A percentile compares a stretch with the other conserved stretches of the same genome.
Evolutionary conservation across 2,888 invertebrate species (phyloP).

Genomic region (Cremastinae sp.): DNA sequence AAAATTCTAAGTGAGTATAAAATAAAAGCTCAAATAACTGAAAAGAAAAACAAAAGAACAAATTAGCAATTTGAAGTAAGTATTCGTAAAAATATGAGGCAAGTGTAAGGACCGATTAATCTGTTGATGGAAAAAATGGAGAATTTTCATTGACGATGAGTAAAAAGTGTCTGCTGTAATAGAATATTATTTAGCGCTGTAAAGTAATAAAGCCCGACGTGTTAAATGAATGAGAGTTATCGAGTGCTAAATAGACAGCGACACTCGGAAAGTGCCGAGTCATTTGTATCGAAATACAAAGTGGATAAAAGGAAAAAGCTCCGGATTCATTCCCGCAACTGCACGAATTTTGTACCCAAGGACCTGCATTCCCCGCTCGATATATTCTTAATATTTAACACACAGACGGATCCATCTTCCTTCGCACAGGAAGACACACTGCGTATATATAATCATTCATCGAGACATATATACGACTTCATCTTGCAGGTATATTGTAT

Average conservation of each 20-base stretch:
- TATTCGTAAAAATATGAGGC: no score
- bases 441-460: constrained; percentile 36
- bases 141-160: no score
- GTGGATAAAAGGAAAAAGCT: not conserved
- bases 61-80: no score
- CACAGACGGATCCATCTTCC: constrained; percentile 17
- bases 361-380: not conserved
- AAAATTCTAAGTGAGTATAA: no score
- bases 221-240: not conserved
- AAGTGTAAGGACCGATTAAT: no score
- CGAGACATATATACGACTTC: constrained; percentile 32
- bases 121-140: no score
- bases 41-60: no score
- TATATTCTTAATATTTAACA: not conserved
- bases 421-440: constrained; percentile 21
- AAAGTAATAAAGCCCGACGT: not conserved
- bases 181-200: no score
- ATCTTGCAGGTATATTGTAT: not conserved
- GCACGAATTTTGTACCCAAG: constrained; percentile 16
- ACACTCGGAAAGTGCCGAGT: not conserved
- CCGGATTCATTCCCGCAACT: not conserved
- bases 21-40: no score
- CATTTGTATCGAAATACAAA: not conserved
- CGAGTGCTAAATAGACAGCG: no score
- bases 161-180: no score